phyloP scores from a whole-genome alignment of 2,888 invertebrate species.

The Phortica magna region DNA sequence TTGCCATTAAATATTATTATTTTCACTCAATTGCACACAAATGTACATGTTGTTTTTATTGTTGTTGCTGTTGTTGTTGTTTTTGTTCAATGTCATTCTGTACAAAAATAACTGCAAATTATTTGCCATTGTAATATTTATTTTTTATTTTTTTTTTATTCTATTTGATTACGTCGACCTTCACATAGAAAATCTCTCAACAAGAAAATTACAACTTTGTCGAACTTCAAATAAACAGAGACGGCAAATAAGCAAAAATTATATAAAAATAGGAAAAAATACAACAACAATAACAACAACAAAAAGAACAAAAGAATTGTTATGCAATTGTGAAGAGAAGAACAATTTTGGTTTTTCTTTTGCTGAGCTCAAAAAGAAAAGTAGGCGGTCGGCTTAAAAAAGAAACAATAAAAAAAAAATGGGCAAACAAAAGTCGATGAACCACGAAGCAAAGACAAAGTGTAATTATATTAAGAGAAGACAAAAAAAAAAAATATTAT shows the following conservation, averaged over 20 bases:
- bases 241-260: conserved; percentile 15
- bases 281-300: not conserved
- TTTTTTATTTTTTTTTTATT: conserved; percentile 37
- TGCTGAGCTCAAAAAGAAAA: not conserved
- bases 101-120: conserved; percentile 61
- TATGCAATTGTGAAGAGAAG: conserved; percentile 18
- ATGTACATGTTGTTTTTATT: not conserved
- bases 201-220: conserved; percentile 70
- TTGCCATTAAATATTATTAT: conserved; percentile 24
- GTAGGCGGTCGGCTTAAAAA: not conserved
- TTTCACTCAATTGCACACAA: conserved; percentile 14
- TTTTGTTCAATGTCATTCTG: conserved; percentile 57
- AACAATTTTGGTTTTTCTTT: not conserved
- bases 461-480: not conserved
- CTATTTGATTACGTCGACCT: conserved; percentile 63
- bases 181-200: conserved; percentile 76
- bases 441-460: conserved; percentile 36
- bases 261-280: not conserved
- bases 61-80: not conserved
- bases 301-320: conserved; percentile 25
- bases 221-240: conserved; percentile 21
- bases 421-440: conserved; percentile 29
- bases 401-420: not conserved
- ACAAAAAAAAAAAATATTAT: not conserved
- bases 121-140: conserved; percentile 68